Evolutionary conservation across 2,888 invertebrate species (phyloP).

Genomic region (Tricholauxania praeusta): DNA sequence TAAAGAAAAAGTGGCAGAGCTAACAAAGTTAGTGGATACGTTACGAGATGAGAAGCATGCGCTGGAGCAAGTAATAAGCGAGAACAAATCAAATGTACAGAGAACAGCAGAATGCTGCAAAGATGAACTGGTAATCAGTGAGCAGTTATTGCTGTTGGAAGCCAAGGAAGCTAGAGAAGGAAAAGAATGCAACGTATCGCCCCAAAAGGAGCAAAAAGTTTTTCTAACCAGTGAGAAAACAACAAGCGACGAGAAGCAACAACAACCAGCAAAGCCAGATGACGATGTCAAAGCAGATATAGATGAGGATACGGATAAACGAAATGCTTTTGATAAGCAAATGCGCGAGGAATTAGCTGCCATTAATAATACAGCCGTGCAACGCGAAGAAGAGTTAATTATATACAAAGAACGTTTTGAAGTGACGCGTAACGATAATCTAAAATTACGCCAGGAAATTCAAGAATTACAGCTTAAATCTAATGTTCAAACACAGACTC

Average conservation of each 20-base stretch:
- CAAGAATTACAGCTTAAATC: conserved; percentile 54
- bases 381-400: conserved; percentile 66
- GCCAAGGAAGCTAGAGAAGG: not conserved
- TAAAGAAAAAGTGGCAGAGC: conserved; percentile 52
- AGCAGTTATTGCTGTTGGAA: not conserved
- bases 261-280: not conserved
- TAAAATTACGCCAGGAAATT: conserved; percentile 62
- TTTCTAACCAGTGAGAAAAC: not conserved
- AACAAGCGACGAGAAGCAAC: not conserved
- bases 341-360: conserved; percentile 56
- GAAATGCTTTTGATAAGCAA: conserved; percentile 45
- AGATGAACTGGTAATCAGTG: conserved; percentile 9
- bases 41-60: conserved; percentile 54
- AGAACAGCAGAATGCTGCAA: conserved; percentile 13
- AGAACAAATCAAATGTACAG: conserved; percentile 42
- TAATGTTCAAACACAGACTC: conserved; percentile 39
- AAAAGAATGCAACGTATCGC: not conserved
- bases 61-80: conserved; percentile 47
- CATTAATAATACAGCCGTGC: conserved; percentile 57
- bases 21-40: conserved; percentile 50
- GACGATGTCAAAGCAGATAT: not conserved
- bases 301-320: not conserved
- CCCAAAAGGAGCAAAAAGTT: not conserved
- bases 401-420: conserved; percentile 66
- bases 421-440: conserved; percentile 59